Base-by-base conservation (phyloP, 2,888 invertebrate genomes). In the Lithosia quadra region DNA sequence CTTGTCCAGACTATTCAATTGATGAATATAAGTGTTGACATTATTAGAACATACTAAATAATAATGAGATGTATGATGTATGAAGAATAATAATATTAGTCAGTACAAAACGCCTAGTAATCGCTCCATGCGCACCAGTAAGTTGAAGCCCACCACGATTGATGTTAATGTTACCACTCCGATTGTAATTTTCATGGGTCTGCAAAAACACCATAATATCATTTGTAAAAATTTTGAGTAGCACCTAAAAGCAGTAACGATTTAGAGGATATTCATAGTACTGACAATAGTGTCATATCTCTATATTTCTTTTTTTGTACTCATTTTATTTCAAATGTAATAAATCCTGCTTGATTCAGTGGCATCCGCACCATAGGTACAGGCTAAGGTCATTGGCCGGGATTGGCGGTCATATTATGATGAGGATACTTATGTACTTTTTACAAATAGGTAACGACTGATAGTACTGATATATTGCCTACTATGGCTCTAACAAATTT, bases 161-260 rank as follows among this genome's bases (percentile, higher is more conserved):
- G 92, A 88, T 18, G 94, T 94, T 56, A 91, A 65, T 3, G 90
- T 90, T 43, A 94, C 91, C 22, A 94, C 88, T 15, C 86, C 92
- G 66, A 95, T 91, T 13, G 94, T 94, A 21, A 94, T 82, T 83
- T 94, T 94, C 94, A 94, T 94, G 0, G 94, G 89, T 59, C 94
- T 95, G 90, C 28, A 84, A 88, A 79, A 36, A 71, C 57, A 62
- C 61, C 65, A 11, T 0, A 33, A 5, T 13, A 18, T 28, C 2
- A 28, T 28, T 28, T 2, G 28, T 28, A 28, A 2, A 33, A n/a
- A 10, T 22, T 63, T 33, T 13, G 21, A 0, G 22, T 60, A 21
- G 39, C 24, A 33, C 1, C 9, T 55, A 55, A 11, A n/a, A 55
- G 18, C 18, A 49, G 7, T 49, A 1, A 55, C 2, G 5, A 39